Base-by-base conservation (phyloP, 2,888 invertebrate species). In the Cantharis nigra region DNA sequence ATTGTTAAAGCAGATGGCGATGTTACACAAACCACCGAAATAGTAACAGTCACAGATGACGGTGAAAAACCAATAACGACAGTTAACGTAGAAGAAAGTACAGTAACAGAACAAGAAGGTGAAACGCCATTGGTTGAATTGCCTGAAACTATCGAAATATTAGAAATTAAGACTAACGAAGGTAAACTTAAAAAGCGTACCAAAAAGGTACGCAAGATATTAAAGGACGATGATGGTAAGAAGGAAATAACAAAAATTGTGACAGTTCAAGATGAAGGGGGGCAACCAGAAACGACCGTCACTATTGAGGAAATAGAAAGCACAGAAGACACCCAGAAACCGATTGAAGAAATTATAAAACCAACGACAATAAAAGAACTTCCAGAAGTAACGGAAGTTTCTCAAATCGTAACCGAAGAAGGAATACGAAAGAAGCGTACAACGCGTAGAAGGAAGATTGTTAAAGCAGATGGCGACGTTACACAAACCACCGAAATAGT, bases 401-500 rank as follows among this genome's bases (percentile, higher is more conserved):
- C 82, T 13, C 84, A 86, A 80, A 72, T 82, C 13, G 72, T 83
- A n/a, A 81, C 83, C 5, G 74, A 81, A 76, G 81, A 83, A 64
- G 85, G 85, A 13, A 79, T 80, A 63, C 81, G 83, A 33, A 84
- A 82, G 76, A 84, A 82, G 76, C 83, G 82, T 64, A 86, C 86
- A 28, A 85, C 87, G 11, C 89, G 88, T 72, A 89, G 87, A 72
- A 85, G 89, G 49, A 83, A 87, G 0, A 86, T 89, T 33, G 89
- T 86, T 74, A 90, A 89, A 82, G 87, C 87, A 0, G 88, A 82
- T 80, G 77, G 72, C 13, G 89, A 87, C 70, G 87, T 86, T 80
- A 85, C 89, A 67, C 89, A 89, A 80, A 81, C 87, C 10, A 90
- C 89, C 0, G 88, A 89, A 86, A 89, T 90, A 70, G 84, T 87